Evolutionary conservation across 2,113 vertebrate species (phyloP).

Genomic region (Arizona elegans): DNA sequence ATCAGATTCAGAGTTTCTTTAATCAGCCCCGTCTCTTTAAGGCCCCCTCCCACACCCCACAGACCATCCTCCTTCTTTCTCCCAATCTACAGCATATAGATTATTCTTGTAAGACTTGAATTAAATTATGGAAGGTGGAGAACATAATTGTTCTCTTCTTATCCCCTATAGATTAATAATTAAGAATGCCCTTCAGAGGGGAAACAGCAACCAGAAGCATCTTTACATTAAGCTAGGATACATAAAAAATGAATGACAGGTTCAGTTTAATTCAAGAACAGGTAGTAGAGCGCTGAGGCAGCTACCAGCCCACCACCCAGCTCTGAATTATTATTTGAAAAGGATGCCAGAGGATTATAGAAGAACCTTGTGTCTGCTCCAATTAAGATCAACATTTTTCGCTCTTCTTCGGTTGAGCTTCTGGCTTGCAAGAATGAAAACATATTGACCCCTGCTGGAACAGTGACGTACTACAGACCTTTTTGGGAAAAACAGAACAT

Average conservation of each 20-base stretch:
- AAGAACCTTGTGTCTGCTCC: slow-evolving; percentile 73
- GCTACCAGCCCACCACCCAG: slow-evolving; percentile 70
- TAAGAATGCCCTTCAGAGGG: slow-evolving; percentile 50
- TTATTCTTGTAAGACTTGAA: background rate
- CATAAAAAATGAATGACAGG: slow-evolving; percentile 73
- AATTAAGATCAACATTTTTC: slow-evolving; percentile 74
- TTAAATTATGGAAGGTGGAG: background rate
- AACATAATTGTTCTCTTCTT: slow-evolving; percentile 38
- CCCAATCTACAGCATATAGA: background rate
- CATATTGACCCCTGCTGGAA: slow-evolving; percentile 75
- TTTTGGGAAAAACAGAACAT: background rate
- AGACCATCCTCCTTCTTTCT: background rate
- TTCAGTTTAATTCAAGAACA: slow-evolving; percentile 65
- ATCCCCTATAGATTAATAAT: slow-evolving; percentile 57
- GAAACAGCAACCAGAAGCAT: slow-evolving; percentile 41
- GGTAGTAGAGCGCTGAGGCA: slow-evolving; percentile 52
- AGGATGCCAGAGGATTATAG: slow-evolving; percentile 75
- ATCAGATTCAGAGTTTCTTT: slow-evolving; percentile 1
- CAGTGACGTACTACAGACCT: slow-evolving; percentile 36
- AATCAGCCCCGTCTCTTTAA: background rate
- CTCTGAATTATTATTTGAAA: slow-evolving; percentile 74
- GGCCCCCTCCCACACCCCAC: background rate
- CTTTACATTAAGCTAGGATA: slow-evolving; percentile 64
- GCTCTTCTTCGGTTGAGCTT: slow-evolving; percentile 36
- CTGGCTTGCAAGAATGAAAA: slow-evolving; percentile 57